A percentile compares a stretch with the other conserved stretches of the same genome.
Conservation (phyloP, 2,113 vertebrate genomes). For the Lepidothrix coronata region DNA sequence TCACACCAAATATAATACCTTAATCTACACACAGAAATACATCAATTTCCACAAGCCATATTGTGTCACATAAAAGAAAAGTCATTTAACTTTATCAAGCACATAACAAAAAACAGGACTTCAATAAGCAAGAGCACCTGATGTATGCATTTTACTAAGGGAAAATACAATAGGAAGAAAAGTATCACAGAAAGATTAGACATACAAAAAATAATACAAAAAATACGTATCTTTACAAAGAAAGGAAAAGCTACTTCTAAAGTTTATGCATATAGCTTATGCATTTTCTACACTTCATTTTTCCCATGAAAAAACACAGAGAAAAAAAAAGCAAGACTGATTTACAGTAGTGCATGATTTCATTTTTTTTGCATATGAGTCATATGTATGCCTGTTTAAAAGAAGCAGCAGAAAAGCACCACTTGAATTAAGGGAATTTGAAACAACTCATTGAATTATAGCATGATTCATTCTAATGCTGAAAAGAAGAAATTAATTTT, state of each 20-base stretch:
- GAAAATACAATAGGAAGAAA: constrained; percentile 25
- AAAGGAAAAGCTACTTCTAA: background rate
- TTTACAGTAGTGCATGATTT: background rate
- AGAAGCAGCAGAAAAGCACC: background rate
- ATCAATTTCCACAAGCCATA: constrained; percentile 50
- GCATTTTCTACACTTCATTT: background rate
- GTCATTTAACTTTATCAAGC: constrained; percentile 24
- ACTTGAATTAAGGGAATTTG: background rate
- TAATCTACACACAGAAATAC: constrained; percentile 11
- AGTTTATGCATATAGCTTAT: background rate
- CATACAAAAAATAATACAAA: background rate
- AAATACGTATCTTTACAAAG: background rate
- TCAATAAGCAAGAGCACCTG: constrained; percentile 24
- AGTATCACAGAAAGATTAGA: constrained; percentile 27
- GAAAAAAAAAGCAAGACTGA: background rate
- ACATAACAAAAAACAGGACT: constrained; percentile 20
- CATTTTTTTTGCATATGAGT: background rate
- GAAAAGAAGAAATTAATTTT: constrained; percentile 47
- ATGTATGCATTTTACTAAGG: constrained; percentile 45
- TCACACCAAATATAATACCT: constrained; percentile 36
- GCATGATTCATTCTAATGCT: background rate
- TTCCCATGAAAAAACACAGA: background rate
- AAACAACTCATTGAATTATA: constrained; percentile 6
- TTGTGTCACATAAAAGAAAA: constrained; percentile 16
- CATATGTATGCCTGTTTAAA: background rate